A percentile compares a stretch with the other conserved stretches of the same genome.
Conservation (phyloP, 2,888 invertebrate species). For the Orgyia antiqua region DNA sequence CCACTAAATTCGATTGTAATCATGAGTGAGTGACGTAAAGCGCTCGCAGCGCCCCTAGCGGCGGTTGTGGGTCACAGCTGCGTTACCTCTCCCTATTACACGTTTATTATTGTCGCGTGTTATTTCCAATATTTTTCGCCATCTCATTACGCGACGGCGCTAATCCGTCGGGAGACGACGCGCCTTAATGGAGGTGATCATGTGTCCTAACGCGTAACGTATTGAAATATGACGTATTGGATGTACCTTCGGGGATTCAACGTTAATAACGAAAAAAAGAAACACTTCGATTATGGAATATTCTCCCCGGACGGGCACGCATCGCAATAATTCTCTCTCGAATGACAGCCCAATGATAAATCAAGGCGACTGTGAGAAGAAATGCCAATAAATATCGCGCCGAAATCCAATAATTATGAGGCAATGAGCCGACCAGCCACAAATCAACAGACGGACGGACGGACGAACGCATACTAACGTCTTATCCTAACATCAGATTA, state of each 20-base stretch:
- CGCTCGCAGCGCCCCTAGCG: conserved; percentile 50
- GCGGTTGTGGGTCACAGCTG: conserved; percentile 49
- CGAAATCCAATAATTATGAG: conserved; percentile 75
- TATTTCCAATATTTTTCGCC: conserved; percentile 71
- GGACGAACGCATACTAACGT: conserved; percentile 70
- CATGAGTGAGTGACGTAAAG: conserved; percentile 20
- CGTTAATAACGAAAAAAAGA: conserved; percentile 59
- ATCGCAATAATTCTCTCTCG: conserved; percentile 53
- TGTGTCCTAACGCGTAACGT: conserved; percentile 69
- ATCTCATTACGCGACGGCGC: conserved; percentile 71
- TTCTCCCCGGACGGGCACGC: conserved; percentile 41
- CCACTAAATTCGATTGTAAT: conserved; percentile 34
- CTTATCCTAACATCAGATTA: conserved; percentile 78
- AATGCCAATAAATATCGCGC: conserved; percentile 72
- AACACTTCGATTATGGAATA: conserved; percentile 42
- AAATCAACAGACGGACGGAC: conserved; percentile 66
- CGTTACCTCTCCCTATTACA: conserved; percentile 41
- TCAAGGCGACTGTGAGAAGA: conserved; percentile 66
- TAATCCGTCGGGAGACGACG: conserved; percentile 72
- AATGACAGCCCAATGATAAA: conserved; percentile 66
- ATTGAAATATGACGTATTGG: conserved; percentile 73
- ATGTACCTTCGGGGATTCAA: conserved; percentile 56
- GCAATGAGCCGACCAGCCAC: conserved; percentile 70
- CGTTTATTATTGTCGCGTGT: conserved; percentile 62
- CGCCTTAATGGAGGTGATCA: conserved; percentile 71